A percentile compares a stretch with the other conserved stretches of the same genome.
Conservation (phyloP, 2,888 invertebrate genomes). For the Drosophila neotestacea region DNA sequence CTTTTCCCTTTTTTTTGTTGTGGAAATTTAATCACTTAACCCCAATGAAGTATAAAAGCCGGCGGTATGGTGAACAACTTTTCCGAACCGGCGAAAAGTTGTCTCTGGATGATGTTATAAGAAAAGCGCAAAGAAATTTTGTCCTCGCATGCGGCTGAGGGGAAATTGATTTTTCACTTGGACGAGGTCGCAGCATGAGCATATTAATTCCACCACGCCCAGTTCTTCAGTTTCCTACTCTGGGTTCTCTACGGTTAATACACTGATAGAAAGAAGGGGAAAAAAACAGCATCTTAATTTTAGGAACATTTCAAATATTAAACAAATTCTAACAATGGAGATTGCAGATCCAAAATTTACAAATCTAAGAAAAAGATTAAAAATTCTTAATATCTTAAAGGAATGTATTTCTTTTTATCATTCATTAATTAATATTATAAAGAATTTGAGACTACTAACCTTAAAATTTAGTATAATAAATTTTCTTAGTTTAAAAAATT, state of each 20-base stretch:
- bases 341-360: too few species aligned
- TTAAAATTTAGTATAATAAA: too few species aligned
- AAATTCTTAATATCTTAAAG: too few species aligned
- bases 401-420: too few species aligned
- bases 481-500: too few species aligned
- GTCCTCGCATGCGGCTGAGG: neutral
- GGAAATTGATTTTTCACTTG: conserved; percentile 79
- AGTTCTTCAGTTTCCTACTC: neutral
- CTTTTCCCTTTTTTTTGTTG: conserved; percentile 25
- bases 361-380: too few species aligned
- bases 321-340: too few species aligned
- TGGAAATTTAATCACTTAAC: conserved; percentile 81
- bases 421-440: too few species aligned
- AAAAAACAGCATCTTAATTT: too few species aligned
- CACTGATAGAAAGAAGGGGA: too few species aligned
- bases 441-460: too few species aligned
- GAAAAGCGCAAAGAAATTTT: conserved; percentile 23
- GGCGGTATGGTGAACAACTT: conserved; percentile 48
- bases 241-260: neutral
- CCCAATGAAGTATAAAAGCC: conserved; percentile 75
- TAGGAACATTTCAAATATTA: too few species aligned
- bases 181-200: conserved; percentile 66
- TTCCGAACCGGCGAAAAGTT: conserved; percentile 43
- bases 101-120: conserved; percentile 36
- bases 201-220: conserved; percentile 69